A percentile compares a stretch with the other conserved stretches of the same genome.
These are phyloP conservation scores for Gryon sp. DNA, from an alignment of 1,140 invertebrate species.

Conservation along the genomic window DNA sequence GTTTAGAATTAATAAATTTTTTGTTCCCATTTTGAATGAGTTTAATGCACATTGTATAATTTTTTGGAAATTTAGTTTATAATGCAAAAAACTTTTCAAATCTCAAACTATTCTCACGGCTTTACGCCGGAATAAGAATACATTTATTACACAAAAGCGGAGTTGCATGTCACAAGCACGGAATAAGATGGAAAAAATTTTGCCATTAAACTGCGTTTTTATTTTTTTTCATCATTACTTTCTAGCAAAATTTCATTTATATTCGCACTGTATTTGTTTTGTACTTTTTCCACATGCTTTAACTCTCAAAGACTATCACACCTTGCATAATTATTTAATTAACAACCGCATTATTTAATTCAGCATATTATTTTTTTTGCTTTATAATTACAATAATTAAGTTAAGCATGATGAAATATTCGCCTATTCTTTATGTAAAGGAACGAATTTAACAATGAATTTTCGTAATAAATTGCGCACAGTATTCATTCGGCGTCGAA, in stretches of 20 bases:
- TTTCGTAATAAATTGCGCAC: slow-evolving; percentile 23
- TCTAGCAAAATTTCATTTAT: too few species aligned
- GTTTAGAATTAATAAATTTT: too few species aligned
- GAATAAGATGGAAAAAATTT: slow-evolving; percentile 15
- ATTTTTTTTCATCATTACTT: slow-evolving; percentile 1
- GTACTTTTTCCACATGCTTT: not conserved
- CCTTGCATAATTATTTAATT: slow-evolving; percentile 1
- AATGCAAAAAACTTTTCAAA: not conserved
- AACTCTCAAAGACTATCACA: not conserved
- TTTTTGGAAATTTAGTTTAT: slow-evolving; percentile 31
- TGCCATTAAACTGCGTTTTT: slow-evolving; percentile 14
- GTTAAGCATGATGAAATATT: not conserved
- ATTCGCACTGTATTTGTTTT: not conserved
- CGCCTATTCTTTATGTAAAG: slow-evolving; percentile 6
- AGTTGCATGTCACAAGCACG: slow-evolving; percentile 15
- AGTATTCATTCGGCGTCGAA: slow-evolving; percentile 9
- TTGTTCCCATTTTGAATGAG: not conserved
- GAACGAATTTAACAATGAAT: slow-evolving; percentile 34
- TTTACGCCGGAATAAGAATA: slow-evolving; percentile 8
- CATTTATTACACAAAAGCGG: slow-evolving; percentile 21
- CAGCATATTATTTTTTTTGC: not conserved
- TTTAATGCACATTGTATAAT: slow-evolving; percentile 21
- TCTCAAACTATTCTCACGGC: slow-evolving; percentile 2
- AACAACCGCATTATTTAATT: not conserved
- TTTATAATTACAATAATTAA: not conserved